Evolutionary conservation across 2,888 invertebrate genomes (phyloP).

Genomic region (Tachystola acroxantha): DNA sequence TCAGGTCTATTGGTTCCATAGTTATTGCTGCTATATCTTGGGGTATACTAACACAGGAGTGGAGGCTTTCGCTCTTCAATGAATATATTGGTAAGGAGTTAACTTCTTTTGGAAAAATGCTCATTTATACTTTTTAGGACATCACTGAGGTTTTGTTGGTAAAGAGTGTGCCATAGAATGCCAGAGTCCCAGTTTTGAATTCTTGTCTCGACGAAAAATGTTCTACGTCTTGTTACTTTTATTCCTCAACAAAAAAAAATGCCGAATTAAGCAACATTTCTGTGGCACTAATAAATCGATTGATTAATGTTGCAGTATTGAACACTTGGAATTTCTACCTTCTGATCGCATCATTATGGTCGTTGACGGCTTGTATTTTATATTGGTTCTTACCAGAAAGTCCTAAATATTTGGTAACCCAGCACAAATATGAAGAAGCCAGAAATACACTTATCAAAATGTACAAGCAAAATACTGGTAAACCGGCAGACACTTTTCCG

Average conservation of each 20-base stretch:
- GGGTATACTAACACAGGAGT: conserved; percentile 45
- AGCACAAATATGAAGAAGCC: conserved; percentile 48
- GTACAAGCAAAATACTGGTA: conserved; percentile 48
- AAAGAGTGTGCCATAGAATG: too few species aligned
- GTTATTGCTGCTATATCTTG: conserved; percentile 45
- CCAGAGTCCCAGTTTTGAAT: too few species aligned
- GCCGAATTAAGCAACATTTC: too few species aligned
- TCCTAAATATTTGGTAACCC: conserved; percentile 52
- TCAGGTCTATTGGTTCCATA: conserved; percentile 34
- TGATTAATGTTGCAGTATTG: conserved; percentile 52
- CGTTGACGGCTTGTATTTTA: conserved; percentile 35
- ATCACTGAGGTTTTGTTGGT: too few species aligned
- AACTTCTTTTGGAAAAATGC: neutral
- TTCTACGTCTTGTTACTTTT: too few species aligned
- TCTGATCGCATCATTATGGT: conserved; percentile 46
- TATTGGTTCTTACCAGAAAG: conserved; percentile 54
- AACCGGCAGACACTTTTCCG: conserved; percentile 45
- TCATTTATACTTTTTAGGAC: too few species aligned
- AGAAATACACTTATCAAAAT: conserved; percentile 42
- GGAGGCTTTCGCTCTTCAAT: conserved; percentile 37
- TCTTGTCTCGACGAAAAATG: too few species aligned
- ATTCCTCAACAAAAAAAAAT: too few species aligned
- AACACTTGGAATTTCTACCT: conserved; percentile 63
- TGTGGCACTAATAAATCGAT: too few species aligned
- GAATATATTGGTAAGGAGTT: conserved; percentile 38